phyloP scores from a whole-genome alignment of 1,140 invertebrate species.

The Homalodisca vitripennis region DNA sequence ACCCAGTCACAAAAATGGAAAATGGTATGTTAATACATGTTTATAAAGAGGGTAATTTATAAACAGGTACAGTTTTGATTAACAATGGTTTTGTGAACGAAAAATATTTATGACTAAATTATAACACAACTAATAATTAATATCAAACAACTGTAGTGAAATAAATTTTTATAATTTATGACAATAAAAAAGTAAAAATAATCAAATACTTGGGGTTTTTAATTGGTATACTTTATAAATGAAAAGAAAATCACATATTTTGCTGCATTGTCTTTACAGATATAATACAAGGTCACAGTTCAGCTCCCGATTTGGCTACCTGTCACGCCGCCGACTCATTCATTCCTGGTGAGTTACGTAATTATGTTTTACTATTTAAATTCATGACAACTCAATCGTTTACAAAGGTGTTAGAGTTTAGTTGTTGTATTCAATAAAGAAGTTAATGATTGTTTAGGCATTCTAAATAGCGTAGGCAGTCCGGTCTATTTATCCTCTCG shows the following conservation, averaged over 20 bases:
- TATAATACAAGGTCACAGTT: conserved; percentile 10
- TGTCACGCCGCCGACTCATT: neutral
- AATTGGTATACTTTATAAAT: too few relatives aligned
- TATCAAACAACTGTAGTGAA: too few relatives aligned
- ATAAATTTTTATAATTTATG: too few relatives aligned
- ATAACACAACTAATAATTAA: too few relatives aligned
- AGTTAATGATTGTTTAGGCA: neutral
- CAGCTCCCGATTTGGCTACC: conserved; percentile 7
- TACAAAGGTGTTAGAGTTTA: neutral
- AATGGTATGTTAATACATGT: conserved; percentile 16
- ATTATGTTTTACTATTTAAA: neutral
- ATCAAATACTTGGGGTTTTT: too few relatives aligned
- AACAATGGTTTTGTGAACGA: too few relatives aligned
- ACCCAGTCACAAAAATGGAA: conserved; percentile 10
- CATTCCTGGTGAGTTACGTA: neutral
- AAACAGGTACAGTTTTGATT: too few relatives aligned
- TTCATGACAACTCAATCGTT: neutral
- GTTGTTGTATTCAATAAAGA: neutral
- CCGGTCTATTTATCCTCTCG: neutral
- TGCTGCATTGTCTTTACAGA: neutral
- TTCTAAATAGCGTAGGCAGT: neutral
- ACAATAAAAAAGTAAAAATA: too few relatives aligned
- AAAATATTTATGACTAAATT: too few relatives aligned
- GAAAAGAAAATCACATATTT: neutral
- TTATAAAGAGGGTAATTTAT: too few relatives aligned